These are phyloP conservation scores for Dinoponera quadriceps DNA, from an alignment of 1,140 invertebrate species.

Conservation along the genomic window DNA sequence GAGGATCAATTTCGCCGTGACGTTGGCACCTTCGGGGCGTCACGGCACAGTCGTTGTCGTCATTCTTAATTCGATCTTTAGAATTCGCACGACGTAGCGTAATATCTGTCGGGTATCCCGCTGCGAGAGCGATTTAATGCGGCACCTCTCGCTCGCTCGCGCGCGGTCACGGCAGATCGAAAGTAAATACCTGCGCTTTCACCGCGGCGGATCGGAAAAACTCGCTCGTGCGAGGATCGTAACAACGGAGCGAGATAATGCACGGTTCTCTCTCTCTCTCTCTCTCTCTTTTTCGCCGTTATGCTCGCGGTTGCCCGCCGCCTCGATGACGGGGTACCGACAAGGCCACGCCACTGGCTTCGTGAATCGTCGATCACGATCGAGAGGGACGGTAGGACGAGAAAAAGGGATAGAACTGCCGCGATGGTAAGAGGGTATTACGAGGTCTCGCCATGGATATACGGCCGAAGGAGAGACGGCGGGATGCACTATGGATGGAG, in stretches of 20 bases:
- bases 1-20: background rate
- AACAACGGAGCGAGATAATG: background rate
- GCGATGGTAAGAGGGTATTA: conserved; percentile 20
- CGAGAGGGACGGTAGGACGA: background rate
- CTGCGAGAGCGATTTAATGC: conserved; percentile 22
- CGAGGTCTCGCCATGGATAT: background rate
- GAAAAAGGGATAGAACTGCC: background rate
- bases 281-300: no score
- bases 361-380: conserved; percentile 21
- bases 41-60: background rate
- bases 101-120: background rate
- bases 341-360: background rate
- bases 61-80: background rate
- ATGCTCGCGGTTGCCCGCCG: no score
- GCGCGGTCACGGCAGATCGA: background rate
- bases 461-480: conserved; percentile 19
- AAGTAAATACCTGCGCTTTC: conserved; percentile 31
- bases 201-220: conserved; percentile 5
- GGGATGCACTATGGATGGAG: conserved; percentile 33
- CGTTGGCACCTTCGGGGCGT: background rate
- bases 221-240: conserved; percentile 3
- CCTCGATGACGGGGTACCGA: background rate
- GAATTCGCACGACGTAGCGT: background rate
- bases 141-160: background rate
- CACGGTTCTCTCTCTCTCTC: no score